A percentile compares a stretch with the other conserved stretches of the same genome.
Evolutionary conservation across 2,113 vertebrate species (phyloP).

Genomic region (Sylvilagus bachmani): DNA sequence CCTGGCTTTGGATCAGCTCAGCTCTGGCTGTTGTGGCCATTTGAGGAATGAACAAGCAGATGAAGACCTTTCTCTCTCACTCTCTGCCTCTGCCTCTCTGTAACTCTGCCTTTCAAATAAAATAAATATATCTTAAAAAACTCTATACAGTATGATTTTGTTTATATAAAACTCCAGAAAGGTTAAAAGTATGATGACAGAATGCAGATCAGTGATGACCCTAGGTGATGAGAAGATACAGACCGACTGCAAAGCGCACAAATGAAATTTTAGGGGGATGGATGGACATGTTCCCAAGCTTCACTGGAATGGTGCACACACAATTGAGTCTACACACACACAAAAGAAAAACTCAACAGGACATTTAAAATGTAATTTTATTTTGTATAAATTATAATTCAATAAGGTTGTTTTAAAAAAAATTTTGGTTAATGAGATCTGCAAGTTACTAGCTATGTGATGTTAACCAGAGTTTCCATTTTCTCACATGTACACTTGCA

Average conservation of each 20-base stretch:
- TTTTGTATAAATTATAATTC: conserved; percentile 22
- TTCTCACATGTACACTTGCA: conserved; percentile 41
- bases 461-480: conserved; percentile 30
- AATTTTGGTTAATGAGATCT: background rate
- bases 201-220: background rate
- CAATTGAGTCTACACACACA: background rate
- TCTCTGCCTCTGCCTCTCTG: no score
- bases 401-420: background rate
- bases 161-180: conserved; percentile 40
- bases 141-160: background rate
- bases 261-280: background rate
- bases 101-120: no score
- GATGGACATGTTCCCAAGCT: conserved; percentile 25
- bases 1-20: no score
- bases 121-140: no score
- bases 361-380: conserved; percentile 27
- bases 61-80: no score
- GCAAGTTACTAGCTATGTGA: background rate
- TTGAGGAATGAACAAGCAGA: no score
- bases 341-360: background rate
- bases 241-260: background rate
- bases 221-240: background rate
- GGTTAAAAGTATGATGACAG: conserved; percentile 19
- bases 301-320: background rate
- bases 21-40: no score